Conservation (phyloP, 2,888 invertebrate genomes). For the Acronicta aceris region DNA sequence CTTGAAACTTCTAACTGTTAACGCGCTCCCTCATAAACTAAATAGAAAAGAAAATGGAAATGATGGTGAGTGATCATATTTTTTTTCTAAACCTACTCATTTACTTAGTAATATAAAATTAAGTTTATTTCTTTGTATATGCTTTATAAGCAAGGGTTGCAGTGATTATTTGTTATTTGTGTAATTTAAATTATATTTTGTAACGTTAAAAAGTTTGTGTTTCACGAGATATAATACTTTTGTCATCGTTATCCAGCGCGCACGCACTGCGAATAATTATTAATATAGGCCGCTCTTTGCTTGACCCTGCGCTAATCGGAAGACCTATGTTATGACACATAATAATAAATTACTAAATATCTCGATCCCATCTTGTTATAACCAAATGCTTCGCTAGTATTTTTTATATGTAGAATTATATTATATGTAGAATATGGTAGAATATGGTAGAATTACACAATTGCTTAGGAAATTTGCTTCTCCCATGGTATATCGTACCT, state of each 20-base stretch:
- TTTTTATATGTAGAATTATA: too few relatives aligned
- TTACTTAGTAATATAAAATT: background rate
- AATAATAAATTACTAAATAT: too few relatives aligned
- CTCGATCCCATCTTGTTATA: too few relatives aligned
- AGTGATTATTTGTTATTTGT: too few relatives aligned
- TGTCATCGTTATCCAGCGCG: background rate
- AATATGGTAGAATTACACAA: too few relatives aligned
- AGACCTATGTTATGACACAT: background rate
- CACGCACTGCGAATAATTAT: background rate
- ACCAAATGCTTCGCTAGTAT: too few relatives aligned
- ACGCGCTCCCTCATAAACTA: background rate
- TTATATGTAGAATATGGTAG: too few relatives aligned
- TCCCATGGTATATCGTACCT: too few relatives aligned
- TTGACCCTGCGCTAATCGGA: background rate
- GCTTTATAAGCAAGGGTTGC: too few relatives aligned
- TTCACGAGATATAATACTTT: background rate
- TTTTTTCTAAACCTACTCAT: background rate
- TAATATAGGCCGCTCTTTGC: conserved; percentile 1
- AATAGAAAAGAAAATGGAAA: conserved; percentile 32
- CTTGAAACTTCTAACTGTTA: background rate
- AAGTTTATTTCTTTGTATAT: too few relatives aligned
- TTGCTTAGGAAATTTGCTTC: too few relatives aligned
- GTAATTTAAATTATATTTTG: too few relatives aligned
- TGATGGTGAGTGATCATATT: conserved; percentile 34
- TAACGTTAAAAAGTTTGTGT: background rate